These are phyloP conservation scores for Halcyon malimbica DNA, from an alignment of 2,113 vertebrate species.

Conservation along the genomic window DNA sequence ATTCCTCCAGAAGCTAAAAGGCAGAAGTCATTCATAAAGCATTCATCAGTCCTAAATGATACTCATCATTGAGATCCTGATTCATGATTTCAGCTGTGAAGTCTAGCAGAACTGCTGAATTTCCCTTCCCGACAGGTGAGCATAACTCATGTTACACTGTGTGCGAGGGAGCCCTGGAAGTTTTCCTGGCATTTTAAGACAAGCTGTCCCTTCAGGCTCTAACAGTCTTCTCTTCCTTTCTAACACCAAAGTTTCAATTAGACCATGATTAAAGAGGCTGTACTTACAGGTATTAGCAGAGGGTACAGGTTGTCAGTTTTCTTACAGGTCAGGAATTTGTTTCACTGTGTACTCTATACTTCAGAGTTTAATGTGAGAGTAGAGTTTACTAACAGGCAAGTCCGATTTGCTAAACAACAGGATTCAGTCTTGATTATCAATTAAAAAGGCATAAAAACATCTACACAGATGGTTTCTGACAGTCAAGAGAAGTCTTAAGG, in stretches of 20 bases:
- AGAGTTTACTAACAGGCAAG: slow-evolving; percentile 45
- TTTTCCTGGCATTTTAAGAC: slow-evolving; percentile 17
- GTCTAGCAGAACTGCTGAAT: slow-evolving; percentile 24
- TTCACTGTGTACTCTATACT: neutral
- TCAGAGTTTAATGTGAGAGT: slow-evolving; percentile 24
- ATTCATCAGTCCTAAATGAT: slow-evolving; percentile 12
- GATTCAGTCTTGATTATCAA: slow-evolving; percentile 66
- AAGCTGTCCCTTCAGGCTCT: slow-evolving; percentile 26
- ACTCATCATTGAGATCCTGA: neutral
- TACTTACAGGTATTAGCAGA: neutral
- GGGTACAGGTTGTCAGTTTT: slow-evolving; percentile 12
- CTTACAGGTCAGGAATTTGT: slow-evolving; percentile 20
- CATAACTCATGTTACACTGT: neutral
- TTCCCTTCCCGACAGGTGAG: neutral
- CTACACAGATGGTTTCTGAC: slow-evolving; percentile 67
- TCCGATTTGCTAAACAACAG: slow-evolving; percentile 57
- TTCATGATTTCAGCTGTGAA: neutral
- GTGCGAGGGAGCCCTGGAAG: neutral
- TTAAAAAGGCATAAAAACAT: slow-evolving; percentile 68
- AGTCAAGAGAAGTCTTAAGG: slow-evolving; percentile 39
- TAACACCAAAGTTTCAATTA: slow-evolving; percentile 41
- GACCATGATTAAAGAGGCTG: slow-evolving; percentile 33
- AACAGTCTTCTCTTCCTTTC: neutral
- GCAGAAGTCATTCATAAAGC: slow-evolving; percentile 15
- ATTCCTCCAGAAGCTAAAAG: neutral